Conservation (phyloP, 2,888 invertebrate species). For the Spisula solida region DNA sequence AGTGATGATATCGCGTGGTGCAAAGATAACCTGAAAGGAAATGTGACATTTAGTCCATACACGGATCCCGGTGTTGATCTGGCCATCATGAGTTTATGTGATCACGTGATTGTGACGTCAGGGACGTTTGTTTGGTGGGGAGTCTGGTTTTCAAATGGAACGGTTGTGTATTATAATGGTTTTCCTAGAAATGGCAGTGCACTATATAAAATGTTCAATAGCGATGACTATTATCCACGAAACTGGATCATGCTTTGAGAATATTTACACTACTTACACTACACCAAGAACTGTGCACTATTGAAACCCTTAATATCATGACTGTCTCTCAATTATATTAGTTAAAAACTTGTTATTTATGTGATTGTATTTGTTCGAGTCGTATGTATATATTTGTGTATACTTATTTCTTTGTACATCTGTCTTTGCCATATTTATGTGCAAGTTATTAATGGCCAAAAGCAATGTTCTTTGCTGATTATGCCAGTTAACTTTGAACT, state of each 20-base stretch:
- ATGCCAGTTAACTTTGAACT: too few species aligned
- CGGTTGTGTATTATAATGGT: not conserved
- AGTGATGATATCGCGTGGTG: conserved; percentile 30
- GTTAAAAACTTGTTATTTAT: too few species aligned
- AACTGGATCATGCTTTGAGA: not conserved
- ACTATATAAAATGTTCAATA: not conserved
- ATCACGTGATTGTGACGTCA: conserved; percentile 8
- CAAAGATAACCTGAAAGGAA: not conserved
- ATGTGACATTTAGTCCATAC: not conserved
- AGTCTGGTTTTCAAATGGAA: not conserved
- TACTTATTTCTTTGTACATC: too few species aligned
- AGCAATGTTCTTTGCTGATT: too few species aligned
- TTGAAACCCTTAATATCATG: too few species aligned
- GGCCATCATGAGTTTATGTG: conserved; percentile 19
- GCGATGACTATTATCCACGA: conserved; percentile 21
- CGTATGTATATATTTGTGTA: too few species aligned
- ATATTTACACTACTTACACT: not conserved
- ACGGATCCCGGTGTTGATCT: not conserved
- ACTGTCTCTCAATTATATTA: too few species aligned
- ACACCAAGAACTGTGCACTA: too few species aligned
- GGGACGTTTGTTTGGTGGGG: conserved; percentile 33
- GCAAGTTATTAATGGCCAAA: too few species aligned
- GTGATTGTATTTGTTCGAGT: too few species aligned
- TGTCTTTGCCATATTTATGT: too few species aligned
- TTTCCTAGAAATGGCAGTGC: not conserved